Base-by-base conservation (phyloP, 2,113 vertebrate species). In the Neopipo cinnamomea region DNA sequence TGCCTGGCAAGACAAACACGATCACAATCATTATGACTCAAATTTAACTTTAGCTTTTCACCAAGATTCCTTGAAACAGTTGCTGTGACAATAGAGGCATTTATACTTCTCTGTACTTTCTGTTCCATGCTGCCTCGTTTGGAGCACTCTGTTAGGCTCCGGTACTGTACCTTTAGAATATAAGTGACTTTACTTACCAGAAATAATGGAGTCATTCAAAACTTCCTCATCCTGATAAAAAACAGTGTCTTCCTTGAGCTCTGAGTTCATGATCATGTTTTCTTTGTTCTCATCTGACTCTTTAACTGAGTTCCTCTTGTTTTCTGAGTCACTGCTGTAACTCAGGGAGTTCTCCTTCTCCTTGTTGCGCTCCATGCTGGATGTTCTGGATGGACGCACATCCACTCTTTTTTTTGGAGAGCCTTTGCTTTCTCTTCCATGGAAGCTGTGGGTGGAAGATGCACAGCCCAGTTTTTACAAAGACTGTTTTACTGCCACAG, bases 251-350 rank as follows among this genome's bases (percentile, higher is more conserved):
- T 98, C 99, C 21, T 96, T 98, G 96, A 98, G 97, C 79, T 98
- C 99, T 3, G 99, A 97, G 33, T 98, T 98, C 97, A 98, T 93
- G 23, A 98, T 97, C 97, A 99, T 89, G 97, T 99, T 99, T 97
- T 99, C 99, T 97, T 99, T 99, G 98, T 99, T 99, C 98, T 99
- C 99, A 42, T 99, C 99, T 0, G 98, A 98, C 85, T 98, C 98
- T 77, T 98, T 98, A 42, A 91, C 89, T 0, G 91, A 97, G 8
- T 97, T 85, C 90, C 97, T 28, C 89, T 98, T 99, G 96, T 96
- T 97, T 93, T 99, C 99, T 0, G 93, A 59, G 62, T 97, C 92
- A 1, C 97, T 98, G 3, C 97, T 91, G 18, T 98, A 98, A 61
- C 93, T 96, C 27, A 97, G 81, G 0, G 97, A 95, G 79, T 97